These are phyloP conservation scores for Bemisia tabaci DNA, from an alignment of 1,140 invertebrate species.

Conservation along the genomic window DNA sequence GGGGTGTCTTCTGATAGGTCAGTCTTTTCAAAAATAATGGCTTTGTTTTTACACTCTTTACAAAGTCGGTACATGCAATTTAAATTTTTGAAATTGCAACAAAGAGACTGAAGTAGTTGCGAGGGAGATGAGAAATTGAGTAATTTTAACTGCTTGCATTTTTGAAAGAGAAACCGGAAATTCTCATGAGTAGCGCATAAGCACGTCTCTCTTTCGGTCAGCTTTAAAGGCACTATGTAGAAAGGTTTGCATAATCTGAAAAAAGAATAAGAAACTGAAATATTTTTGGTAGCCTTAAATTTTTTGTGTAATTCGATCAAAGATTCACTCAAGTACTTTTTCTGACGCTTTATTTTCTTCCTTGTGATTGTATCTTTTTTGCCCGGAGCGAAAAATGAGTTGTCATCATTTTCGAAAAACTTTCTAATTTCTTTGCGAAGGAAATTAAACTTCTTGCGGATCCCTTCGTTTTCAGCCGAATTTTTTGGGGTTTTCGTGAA, in stretches of 20 bases:
- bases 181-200: constrained; percentile 17
- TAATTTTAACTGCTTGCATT: constrained; percentile 4
- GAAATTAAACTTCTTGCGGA: constrained; percentile 6
- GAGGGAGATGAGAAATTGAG: no score
- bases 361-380: constrained; percentile 22
- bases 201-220: constrained; percentile 18
- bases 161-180: neutral
- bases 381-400: constrained; percentile 19
- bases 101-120: no score
- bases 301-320: constrained; percentile 21
- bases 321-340: constrained; percentile 20
- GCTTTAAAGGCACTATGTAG: constrained; percentile 15
- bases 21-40: no score
- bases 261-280: constrained; percentile 10
- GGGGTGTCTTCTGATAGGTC: no score
- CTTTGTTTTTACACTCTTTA: no score
- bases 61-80: no score
- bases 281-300: constrained; percentile 13
- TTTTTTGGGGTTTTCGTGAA: no score
- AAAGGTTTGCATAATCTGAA: constrained; percentile 20
- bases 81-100: no score
- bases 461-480: no score
- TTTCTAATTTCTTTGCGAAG: constrained; percentile 6
- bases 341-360: constrained; percentile 20
- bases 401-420: constrained; percentile 21